Evolutionary conservation across 2,797 vertebrate genomes (phyloP).

Genomic region (Brotogeris chrysoptera): DNA sequence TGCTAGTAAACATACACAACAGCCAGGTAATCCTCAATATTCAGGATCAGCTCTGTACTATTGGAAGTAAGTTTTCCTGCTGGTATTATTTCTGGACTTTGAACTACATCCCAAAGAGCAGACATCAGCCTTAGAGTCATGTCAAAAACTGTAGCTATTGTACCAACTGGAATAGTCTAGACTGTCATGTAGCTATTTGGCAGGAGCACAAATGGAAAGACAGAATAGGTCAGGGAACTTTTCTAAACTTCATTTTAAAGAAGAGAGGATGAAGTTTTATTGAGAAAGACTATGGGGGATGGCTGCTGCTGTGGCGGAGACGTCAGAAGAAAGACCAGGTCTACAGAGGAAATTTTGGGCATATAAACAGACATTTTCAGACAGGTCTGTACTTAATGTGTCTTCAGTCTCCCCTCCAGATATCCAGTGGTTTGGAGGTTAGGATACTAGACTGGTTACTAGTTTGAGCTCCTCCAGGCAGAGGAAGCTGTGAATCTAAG

Average conservation of each 20-base stretch:
- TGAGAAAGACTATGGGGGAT: neutral
- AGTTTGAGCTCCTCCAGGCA: fast-evolving
- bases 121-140: neutral
- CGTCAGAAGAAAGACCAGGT: neutral
- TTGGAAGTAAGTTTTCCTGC: neutral
- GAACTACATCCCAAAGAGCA: neutral
- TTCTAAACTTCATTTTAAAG: neutral
- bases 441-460: neutral
- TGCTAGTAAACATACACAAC: neutral
- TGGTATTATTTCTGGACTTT: neutral
- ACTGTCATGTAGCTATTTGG: neutral
- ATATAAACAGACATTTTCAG: neutral
- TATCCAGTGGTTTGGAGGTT: neutral
- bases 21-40: neutral
- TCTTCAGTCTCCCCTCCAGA: neutral
- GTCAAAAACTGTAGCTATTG: neutral
- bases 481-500: neutral
- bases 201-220: neutral
- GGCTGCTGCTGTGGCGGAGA: neutral
- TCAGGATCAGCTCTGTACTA: neutral
- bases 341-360: neutral
- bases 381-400: neutral
- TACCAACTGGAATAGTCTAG: neutral
- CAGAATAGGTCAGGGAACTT: neutral
- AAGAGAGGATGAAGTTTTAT: neutral